Base-by-base conservation (phyloP, 2,113 vertebrate genomes). In the Sinocyclocheilus anophthalmus region DNA sequence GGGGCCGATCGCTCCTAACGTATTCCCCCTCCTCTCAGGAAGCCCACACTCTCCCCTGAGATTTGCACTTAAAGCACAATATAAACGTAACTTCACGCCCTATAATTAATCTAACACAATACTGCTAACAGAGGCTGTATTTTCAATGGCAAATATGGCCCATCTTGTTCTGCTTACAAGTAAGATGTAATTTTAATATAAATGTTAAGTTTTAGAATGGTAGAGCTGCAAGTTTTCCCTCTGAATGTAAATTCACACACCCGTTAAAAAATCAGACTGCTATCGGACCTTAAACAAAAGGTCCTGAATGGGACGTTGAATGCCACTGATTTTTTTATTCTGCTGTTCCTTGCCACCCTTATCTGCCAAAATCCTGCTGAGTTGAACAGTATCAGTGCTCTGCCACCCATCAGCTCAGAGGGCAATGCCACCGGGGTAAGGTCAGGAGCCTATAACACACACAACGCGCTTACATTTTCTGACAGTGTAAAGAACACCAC, bases 81-180 rank as follows among this genome's bases (percentile, higher is more conserved):
- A 86, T 72, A 84, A 91, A 88, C 86, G 88, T 87, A 89, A 67
- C 76, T 88, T 87, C 88, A 87, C 89, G 81, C 89, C 86, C 89
- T 88, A 87, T 79, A 89, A 88, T 92, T 93, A 67, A 87, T 79
- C 90, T 93, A 90, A 93, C 87, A 91, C 90, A 92, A 92, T 88
- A 88, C 86, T 53, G 57, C 87, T 90, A 92, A 94, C 48, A 76
- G 87, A 84, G 79, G 37, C 72, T 61, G 33, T 63, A 26, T 78
- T 85, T 69, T 39, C 26, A 45, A 81, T 39, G 18, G 57, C 22
- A 63, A 63, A 80, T 42, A 63, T 13, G 20, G n/a, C 50, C 37
- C 11, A 57, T 11, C 16, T 57, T 61, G 18, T 48, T 39, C 33
- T 61, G 33, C 53, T 42, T 5, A 24, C 4, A 80, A 39, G n/a